A percentile compares a stretch with the other conserved stretches of the same genome.
These are phyloP conservation scores for Periophthalmus magnuspinnatus DNA, from an alignment of 2,797 vertebrate genomes.

Conservation along the genomic window DNA sequence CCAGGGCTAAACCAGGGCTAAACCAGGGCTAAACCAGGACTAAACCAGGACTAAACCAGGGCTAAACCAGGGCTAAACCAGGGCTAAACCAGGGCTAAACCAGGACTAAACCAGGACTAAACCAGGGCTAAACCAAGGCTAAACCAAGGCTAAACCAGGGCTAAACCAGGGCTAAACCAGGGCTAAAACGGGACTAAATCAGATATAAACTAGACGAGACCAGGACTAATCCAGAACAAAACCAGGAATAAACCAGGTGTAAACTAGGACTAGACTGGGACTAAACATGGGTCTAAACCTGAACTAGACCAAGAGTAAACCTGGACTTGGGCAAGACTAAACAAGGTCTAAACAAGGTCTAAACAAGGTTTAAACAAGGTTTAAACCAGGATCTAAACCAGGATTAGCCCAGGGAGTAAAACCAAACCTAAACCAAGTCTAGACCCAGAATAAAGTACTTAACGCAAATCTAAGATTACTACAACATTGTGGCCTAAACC, in stretches of 20 bases:
- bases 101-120: not conserved
- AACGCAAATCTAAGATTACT: too few relatives aligned
- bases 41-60: not conserved
- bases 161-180: not conserved
- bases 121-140: not conserved
- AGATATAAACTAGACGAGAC: too few relatives aligned
- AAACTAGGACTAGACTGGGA: not conserved
- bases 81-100: not conserved
- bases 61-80: not conserved
- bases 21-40: not conserved
- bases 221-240: not conserved
- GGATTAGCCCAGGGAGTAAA: too few relatives aligned
- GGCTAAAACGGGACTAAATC: not conserved
- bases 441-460: too few relatives aligned
- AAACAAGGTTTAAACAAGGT: too few relatives aligned
- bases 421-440: too few relatives aligned
- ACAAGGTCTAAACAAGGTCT: too few relatives aligned
- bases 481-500: too few relatives aligned
- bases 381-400: too few relatives aligned
- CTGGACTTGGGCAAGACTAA: too few relatives aligned
- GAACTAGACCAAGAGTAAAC: not conserved
- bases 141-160: not conserved
- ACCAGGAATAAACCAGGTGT: not conserved
- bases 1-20: not conserved
- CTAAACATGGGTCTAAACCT: too few relatives aligned